Conservation (phyloP, 2,113 vertebrate species). For the Mormyrus lacerda region DNA sequence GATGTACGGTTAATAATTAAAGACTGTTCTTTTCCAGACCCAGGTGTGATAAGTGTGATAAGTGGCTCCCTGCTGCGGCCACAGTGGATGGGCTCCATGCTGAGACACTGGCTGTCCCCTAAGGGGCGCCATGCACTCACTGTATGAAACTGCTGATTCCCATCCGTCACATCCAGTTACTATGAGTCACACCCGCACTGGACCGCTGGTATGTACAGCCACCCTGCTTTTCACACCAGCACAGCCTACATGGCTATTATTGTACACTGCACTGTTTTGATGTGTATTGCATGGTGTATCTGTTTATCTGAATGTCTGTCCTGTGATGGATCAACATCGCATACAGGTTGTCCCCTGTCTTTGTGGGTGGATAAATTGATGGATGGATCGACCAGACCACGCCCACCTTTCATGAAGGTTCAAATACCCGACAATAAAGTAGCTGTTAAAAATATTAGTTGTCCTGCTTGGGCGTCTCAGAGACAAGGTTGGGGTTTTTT, state of each 20-base stretch:
- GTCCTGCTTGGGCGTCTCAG: neutral
- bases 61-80: neutral
- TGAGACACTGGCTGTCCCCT: neutral
- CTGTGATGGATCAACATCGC: neutral
- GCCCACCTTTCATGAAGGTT: neutral
- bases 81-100: neutral
- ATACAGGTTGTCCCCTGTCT: neutral
- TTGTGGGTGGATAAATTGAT: neutral
- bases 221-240: neutral
- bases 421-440: neutral
- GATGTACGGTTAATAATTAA: neutral
- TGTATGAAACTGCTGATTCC: neutral
- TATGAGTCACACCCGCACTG: neutral
- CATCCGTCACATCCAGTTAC: neutral
- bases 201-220: neutral
- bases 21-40: neutral
- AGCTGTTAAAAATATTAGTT: neutral
- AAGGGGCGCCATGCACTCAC: neutral
- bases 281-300: neutral
- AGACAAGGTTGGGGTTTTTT: neutral
- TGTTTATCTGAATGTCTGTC: neutral
- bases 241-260: neutral
- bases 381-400: neutral
- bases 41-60: neutral
- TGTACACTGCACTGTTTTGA: neutral